Conservation (phyloP, 1,140 invertebrate species). For the Drosophila nebulosa region DNA sequence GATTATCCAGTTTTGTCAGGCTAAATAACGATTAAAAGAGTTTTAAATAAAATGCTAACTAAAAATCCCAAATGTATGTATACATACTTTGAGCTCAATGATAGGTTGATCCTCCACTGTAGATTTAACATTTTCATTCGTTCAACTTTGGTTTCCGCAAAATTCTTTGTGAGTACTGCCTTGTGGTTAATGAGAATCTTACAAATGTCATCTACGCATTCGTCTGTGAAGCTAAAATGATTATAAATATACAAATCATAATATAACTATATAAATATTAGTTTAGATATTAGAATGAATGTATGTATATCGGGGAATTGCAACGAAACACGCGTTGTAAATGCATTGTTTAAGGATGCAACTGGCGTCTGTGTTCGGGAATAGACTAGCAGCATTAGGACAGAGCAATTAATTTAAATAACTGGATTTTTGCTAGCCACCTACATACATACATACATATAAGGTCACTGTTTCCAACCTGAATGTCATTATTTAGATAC, state of each 20-base stretch:
- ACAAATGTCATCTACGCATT: constrained; percentile 69
- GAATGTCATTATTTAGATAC: constrained; percentile 18
- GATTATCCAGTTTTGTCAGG: constrained; percentile 46
- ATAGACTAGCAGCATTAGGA: too few species aligned
- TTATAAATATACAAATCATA: not conserved
- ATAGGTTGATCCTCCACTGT: constrained; percentile 80
- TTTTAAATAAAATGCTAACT: not conserved
- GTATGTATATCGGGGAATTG: too few species aligned
- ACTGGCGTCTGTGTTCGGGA: too few species aligned
- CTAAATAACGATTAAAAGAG: constrained; percentile 15
- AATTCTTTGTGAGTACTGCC: constrained; percentile 69
- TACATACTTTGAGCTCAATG: constrained; percentile 59
- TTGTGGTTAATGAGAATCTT: constrained; percentile 76
- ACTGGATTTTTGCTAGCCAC: too few species aligned
- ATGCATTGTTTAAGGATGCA: too few species aligned
- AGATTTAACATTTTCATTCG: constrained; percentile 68
- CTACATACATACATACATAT: too few species aligned
- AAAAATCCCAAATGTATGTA: not conserved
- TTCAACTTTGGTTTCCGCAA: constrained; percentile 67
- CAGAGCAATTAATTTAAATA: too few species aligned
- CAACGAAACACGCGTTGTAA: too few species aligned
- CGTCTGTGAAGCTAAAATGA: constrained; percentile 57
- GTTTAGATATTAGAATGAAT: too few species aligned
- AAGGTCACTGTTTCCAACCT: not conserved
- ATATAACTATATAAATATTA: too few species aligned